Evolutionary conservation across 2,888 invertebrate species (phyloP).

Genomic region (Cosmorhoe ocellata): DNA sequence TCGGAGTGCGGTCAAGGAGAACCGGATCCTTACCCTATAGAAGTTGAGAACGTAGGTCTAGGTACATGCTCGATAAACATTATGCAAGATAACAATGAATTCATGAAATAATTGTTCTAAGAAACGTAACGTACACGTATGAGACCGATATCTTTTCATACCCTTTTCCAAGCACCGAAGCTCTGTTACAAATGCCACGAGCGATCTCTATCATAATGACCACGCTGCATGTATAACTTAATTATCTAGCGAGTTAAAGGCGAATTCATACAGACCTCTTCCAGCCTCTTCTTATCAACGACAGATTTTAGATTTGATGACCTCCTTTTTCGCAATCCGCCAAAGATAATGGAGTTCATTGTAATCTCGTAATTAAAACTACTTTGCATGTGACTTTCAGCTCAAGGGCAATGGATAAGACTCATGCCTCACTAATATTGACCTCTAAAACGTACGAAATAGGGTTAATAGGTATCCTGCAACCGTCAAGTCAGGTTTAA

Average conservation of each 20-base stretch:
- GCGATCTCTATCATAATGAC: too few relatives aligned
- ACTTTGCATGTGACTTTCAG: conserved; percentile 28
- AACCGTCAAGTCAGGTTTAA: conserved; percentile 27
- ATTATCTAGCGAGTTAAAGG: too few relatives aligned
- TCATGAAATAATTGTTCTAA: conserved; percentile 14
- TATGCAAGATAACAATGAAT: conserved; percentile 39
- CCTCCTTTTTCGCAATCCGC: conserved; percentile 22
- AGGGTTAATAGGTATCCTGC: conserved; percentile 30
- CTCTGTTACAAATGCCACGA: too few relatives aligned
- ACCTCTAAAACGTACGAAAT: conserved; percentile 33
- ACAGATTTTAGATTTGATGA: conserved; percentile 19
- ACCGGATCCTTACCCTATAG: conserved; percentile 55
- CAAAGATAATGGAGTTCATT: conserved; percentile 16
- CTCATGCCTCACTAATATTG: conserved; percentile 23
- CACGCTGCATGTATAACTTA: too few relatives aligned
- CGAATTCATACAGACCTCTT: too few relatives aligned
- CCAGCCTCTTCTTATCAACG: too few relatives aligned
- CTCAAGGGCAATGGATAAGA: conserved; percentile 34
- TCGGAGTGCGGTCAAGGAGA: conserved; percentile 70
- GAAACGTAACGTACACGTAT: too few relatives aligned
- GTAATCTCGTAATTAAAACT: conserved; percentile 26
- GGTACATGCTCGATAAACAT: conserved; percentile 31
- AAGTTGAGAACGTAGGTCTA: conserved; percentile 33
- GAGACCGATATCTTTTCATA: too few relatives aligned
- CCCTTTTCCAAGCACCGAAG: too few relatives aligned